Base-by-base conservation (phyloP, 2,888 invertebrate genomes). In the Pyrocoelia pectoralis region DNA sequence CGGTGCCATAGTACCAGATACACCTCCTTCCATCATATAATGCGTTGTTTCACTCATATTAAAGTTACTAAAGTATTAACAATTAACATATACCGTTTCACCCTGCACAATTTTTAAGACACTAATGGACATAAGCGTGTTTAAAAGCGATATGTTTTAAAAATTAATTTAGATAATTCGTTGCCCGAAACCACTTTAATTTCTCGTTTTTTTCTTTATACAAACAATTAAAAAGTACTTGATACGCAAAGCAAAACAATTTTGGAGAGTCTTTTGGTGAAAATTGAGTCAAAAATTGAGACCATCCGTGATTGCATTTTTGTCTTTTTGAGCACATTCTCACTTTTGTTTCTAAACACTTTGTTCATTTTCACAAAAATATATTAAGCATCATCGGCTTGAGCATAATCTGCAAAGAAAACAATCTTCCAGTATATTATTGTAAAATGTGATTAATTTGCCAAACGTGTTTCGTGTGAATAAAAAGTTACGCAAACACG, bases 1-100 rank as follows among this genome's bases (percentile, higher is more conserved):
- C 38, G 79, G 77, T 43, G 77, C 76, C 77, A 79, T 78, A 52
- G 73, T 74, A 61, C 77, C 76, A 58, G 75, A 68, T 48, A 72
- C 72, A 53, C 71, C 73, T 68, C 71, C 73, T 68, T 76, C 70
- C 70, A 72, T 75, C 69, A 75, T 73, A 65, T 71, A 72, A 38
- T 68, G 70, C 63, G 67, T 63, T 53, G 72, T 70, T 53, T 77
- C 75, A 67, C 73, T 73, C 77, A 78, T 79, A 66, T 67, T 75
- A 33, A 19, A 41, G 24, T 33, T 15, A 54, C 17, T 24, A 57
- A 57, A 49, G n/a, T 58, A 46, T 43, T 54, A 57, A 58, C 48
- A 53, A 40, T 61, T 56, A 56, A 53, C 46, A 49, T 48, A 43
- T 54, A 58, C 54, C 63, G 18, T 58, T 59, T 56, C 51, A 64